A percentile compares a stretch with the other conserved stretches of the same genome.
phyloP scores from a whole-genome alignment of 2,797 vertebrate genomes.

The Rhynchotus rufescens region DNA sequence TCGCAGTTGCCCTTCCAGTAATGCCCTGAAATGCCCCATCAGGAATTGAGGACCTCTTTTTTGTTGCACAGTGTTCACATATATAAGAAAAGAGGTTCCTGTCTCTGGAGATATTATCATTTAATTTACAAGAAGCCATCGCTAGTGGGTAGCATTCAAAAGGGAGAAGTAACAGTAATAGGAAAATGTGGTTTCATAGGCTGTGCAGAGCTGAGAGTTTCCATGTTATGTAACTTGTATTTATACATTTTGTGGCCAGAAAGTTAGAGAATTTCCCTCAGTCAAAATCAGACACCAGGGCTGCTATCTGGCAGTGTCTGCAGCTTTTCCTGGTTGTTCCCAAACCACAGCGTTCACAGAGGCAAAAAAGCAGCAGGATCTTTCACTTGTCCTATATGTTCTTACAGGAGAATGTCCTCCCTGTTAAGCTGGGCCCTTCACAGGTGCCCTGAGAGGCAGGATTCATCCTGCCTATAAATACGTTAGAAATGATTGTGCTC shows the following conservation, averaged over 20 bases:
- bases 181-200: conserved; percentile 60
- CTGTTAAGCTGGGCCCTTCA: neutral
- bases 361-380: neutral
- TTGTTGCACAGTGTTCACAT: neutral
- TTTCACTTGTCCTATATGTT: neutral
- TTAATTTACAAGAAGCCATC: neutral
- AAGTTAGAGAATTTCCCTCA: neutral
- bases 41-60: neutral
- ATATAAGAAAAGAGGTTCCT: conserved; percentile 16
- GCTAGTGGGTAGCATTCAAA: neutral
- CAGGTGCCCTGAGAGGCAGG: neutral
- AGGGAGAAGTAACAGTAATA: conserved; percentile 48
- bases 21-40: neutral
- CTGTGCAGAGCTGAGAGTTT: conserved; percentile 62
- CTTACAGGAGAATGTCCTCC: neutral
- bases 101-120: neutral
- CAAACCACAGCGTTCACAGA: neutral
- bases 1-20: neutral
- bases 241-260: neutral
- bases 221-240: conserved; percentile 25
- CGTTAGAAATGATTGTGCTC: conserved; percentile 11
- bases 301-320: neutral
- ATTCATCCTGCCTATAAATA: neutral
- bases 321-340: neutral
- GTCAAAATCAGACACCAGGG: neutral